A percentile compares a stretch with the other conserved stretches of the same genome.
These are phyloP conservation scores for Periophthalmus magnuspinnatus DNA, from an alignment of 2,797 vertebrate species.

Conservation along the genomic window DNA sequence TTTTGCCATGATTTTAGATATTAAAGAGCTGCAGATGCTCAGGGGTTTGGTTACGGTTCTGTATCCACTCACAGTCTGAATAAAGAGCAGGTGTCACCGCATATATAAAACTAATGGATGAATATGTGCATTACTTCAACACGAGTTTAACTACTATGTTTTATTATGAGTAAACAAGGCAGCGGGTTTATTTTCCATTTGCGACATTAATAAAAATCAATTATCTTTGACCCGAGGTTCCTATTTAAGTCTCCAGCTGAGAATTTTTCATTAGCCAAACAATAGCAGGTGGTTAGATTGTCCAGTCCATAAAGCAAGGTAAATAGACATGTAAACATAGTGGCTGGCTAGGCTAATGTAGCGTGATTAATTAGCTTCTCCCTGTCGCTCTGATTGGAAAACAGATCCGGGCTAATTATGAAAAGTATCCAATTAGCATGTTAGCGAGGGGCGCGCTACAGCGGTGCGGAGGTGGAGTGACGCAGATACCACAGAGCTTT, in stretches of 20 bases:
- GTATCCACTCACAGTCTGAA: no score
- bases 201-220: conserved; percentile 27
- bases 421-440: conserved; percentile 55
- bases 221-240: conserved; percentile 40
- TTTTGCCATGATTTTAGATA: no score
- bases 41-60: no score
- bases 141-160: background rate
- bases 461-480: conserved; percentile 29
- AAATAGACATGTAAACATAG: conserved; percentile 52
- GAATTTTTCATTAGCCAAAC: conserved; percentile 15
- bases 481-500: conserved; percentile 17
- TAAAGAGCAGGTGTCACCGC: no score
- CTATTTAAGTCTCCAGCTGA: conserved; percentile 7
- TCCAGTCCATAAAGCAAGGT: conserved; percentile 25
- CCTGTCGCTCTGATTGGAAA: conserved; percentile 56
- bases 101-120: background rate
- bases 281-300: conserved; percentile 11
- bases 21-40: no score
- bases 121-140: background rate
- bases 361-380: conserved; percentile 63
- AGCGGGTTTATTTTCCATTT: background rate
- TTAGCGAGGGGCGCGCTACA: conserved; percentile 12
- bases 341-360: conserved; percentile 41
- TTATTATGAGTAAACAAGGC: background rate
- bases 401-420: conserved; percentile 59